Conservation (phyloP, 2,797 vertebrate genomes). For the Karalla daura region DNA sequence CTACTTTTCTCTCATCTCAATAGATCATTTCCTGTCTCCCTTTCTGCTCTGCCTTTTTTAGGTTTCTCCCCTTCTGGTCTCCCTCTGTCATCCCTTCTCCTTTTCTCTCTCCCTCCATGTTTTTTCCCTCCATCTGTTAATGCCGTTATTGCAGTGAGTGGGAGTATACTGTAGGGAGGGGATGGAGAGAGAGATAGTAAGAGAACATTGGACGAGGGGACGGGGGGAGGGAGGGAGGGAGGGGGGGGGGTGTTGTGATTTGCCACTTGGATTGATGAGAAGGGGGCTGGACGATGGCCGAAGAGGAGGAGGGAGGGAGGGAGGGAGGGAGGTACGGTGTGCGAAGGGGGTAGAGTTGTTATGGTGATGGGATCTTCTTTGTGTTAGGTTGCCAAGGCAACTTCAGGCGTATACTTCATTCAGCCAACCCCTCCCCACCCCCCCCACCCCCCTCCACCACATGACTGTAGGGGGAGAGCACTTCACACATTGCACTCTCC, state of each 20-base stretch:
- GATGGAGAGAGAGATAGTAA: conserved; percentile 45
- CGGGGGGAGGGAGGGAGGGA: conserved; percentile 18
- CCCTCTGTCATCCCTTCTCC: conserved; percentile 27
- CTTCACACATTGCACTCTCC: conserved; percentile 66
- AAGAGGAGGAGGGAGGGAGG: neutral
- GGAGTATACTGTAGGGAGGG: conserved; percentile 56
- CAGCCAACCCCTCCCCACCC: conserved; percentile 45
- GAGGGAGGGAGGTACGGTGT: too few relatives aligned
- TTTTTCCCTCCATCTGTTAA: conserved; percentile 64
- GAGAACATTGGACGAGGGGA: too few relatives aligned
- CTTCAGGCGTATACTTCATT: conserved; percentile 79
- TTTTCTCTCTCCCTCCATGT: conserved; percentile 8
- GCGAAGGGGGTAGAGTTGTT: conserved; percentile 74
- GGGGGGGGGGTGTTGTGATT: conserved; percentile 38
- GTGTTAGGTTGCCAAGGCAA: conserved; percentile 84
- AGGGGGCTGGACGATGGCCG: conserved; percentile 28
- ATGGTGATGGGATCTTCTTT: conserved; percentile 82
- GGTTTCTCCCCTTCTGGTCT: conserved; percentile 33
- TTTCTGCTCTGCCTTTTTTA: conserved; percentile 36
- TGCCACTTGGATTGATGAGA: conserved; percentile 57
- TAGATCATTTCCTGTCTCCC: conserved; percentile 24
- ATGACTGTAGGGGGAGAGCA: conserved; percentile 73
- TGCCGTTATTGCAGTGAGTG: conserved; percentile 63
- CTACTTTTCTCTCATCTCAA: neutral
- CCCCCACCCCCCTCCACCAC: conserved; percentile 44